Evolutionary conservation across 2,797 vertebrate genomes (phyloP), one percentile per base, ranked within the genome.

Genomic region (Mastacembelus armatus): DNA sequence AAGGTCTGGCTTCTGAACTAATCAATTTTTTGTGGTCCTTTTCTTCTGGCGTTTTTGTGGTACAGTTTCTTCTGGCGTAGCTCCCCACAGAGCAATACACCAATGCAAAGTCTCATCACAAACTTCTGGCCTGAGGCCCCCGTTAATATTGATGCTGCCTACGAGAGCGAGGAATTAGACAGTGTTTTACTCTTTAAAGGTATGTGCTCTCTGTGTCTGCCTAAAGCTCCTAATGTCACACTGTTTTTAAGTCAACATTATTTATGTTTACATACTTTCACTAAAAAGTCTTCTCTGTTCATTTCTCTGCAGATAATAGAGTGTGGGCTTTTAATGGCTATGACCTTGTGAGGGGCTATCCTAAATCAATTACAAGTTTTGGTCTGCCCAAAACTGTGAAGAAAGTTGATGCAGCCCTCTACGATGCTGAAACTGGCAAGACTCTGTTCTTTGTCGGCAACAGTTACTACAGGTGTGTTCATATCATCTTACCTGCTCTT

Each of bases 11-110:
- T 3, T 15, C 4, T 18, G 21, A 26, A 36, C 7, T 38, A 1
- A 61, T 39, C 16, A n/a, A n/a, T n/a, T n/a, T n/a, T n/a, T n/a
- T n/a, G n/a, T n/a, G n/a, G n/a, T n/a, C 15, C 1, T 58, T 7
- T 4, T 18, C 24, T 7, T 7, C 49, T 55, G 12, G 7, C 71
- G 47, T 85, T 75, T 36, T 71, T n/a, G n/a, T n/a, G n/a, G n/a
- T n/a, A n/a, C 74, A 98, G 97, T 21, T 86, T 94, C 35, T 77
- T 97, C 10, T 97, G 96, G 96, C 83, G 95, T 33, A 93, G 86
- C n/a, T 88, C 91, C 72, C 74, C 88, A n/a, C 91, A 93, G 65
- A 86, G 77, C 11, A 54, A 9, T 0, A 55, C 69, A 39, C 70
- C 84, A 45, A 92, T 96, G 77, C 87, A 75, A 52, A 90, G 88